Evolutionary conservation across 2,888 invertebrate species (phyloP).

Genomic region (Anticlea derivata): DNA sequence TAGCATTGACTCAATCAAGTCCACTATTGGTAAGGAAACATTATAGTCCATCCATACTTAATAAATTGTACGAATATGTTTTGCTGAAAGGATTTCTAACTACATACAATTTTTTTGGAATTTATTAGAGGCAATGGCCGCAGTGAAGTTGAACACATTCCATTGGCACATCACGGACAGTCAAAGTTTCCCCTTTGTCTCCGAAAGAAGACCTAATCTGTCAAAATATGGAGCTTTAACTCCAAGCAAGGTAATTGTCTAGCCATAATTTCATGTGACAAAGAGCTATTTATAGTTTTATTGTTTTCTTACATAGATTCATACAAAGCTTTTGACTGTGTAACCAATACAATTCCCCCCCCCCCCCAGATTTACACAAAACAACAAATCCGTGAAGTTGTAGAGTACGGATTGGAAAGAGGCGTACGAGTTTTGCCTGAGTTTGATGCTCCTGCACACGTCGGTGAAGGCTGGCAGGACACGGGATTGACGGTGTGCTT

Average conservation of each 20-base stretch:
- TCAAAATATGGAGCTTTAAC: conserved; percentile 91
- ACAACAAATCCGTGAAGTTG: conserved; percentile 79
- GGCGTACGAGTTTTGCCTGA: conserved; percentile 96
- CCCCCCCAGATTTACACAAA: conserved; percentile 84
- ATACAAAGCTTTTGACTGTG: conserved; percentile 22
- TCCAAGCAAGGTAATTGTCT: conserved; percentile 83
- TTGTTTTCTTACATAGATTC: not conserved
- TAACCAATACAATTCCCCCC: conserved; percentile 1
- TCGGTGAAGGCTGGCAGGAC: conserved; percentile 93
- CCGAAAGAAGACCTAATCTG: conserved; percentile 88
- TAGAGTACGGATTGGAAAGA: conserved; percentile 87
- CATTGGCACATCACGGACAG: conserved; percentile 98
- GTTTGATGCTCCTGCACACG: conserved; percentile 96
- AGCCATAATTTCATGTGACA: no score
- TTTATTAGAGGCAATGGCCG: conserved; percentile 91
- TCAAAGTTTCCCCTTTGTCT: conserved; percentile 96
- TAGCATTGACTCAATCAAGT: conserved; percentile 87
- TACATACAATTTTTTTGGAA: not conserved
- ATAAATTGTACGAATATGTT: no score
- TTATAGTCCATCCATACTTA: not conserved
- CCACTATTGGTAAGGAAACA: conserved; percentile 85
- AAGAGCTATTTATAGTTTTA: no score
- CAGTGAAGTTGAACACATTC: conserved; percentile 95
- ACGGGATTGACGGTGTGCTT: conserved; percentile 87
- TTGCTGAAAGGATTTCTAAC: no score